Evolutionary conservation across 2,797 vertebrate species (phyloP).

Genomic region (Spheniscus humboldti): DNA sequence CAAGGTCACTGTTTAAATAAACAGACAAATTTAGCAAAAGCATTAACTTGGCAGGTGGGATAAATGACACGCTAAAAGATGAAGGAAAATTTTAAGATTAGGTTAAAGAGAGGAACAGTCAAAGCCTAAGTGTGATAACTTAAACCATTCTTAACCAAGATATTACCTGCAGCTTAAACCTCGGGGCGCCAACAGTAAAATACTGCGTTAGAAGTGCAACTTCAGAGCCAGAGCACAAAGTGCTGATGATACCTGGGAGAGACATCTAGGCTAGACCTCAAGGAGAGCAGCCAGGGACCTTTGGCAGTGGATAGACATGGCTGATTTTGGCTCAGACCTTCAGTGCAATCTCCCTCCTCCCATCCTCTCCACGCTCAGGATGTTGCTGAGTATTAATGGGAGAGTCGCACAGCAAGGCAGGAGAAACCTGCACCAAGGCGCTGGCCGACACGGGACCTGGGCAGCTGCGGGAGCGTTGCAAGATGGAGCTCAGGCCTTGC

Average conservation of each 20-base stretch:
- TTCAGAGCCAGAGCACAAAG: background rate
- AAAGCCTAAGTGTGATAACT: background rate
- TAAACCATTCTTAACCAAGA: background rate
- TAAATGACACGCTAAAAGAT: background rate
- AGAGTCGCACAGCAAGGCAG: background rate
- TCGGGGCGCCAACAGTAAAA: background rate
- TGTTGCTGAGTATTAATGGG: background rate
- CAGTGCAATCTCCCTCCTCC: background rate
- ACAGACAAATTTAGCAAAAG: background rate
- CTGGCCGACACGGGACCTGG: accelerated
- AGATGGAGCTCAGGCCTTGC: background rate
- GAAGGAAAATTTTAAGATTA: background rate
- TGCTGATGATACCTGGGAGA: background rate
- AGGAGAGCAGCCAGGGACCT: background rate
- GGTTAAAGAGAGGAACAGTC: background rate
- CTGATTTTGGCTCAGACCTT: background rate
- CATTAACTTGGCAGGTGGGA: background rate
- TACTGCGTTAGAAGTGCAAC: background rate
- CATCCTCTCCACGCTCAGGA: background rate
- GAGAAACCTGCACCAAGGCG: accelerated
- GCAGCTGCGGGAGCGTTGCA: accelerated
- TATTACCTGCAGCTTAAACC: background rate
- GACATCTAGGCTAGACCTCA: background rate
- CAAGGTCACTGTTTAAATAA: background rate
- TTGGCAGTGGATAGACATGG: background rate